These are phyloP conservation scores for Riptortus pedestris DNA, from an alignment of 1,140 invertebrate genomes.

Conservation along the genomic window DNA sequence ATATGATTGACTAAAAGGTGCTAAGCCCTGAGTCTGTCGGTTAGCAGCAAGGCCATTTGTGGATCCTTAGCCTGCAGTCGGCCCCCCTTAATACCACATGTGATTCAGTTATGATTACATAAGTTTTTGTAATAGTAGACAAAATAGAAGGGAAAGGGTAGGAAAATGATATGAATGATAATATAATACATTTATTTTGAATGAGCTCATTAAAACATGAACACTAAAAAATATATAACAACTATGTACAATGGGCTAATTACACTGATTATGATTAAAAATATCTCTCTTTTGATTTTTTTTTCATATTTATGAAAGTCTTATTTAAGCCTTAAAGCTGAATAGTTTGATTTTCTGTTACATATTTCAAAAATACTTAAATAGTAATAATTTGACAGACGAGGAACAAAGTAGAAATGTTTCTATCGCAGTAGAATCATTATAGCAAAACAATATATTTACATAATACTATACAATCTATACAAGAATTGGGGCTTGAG, in stretches of 20 bases:
- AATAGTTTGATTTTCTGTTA: neutral
- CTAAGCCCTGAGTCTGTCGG: no score
- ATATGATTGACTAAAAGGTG: no score
- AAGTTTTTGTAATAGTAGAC: no score
- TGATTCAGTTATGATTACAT: no score
- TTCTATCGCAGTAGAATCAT: neutral
- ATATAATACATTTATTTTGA: neutral
- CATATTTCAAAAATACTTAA: neutral
- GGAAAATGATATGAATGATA: no score
- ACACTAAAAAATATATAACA: neutral
- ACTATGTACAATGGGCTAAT: neutral
- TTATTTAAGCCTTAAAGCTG: neutral
- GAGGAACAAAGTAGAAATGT: neutral
- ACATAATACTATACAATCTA: neutral
- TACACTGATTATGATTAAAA: neutral
- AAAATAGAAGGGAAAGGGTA: no score
- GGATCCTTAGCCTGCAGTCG: no score
- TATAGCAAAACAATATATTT: neutral
- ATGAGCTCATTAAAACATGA: constrained; percentile 13
- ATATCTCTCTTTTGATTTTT: neutral
- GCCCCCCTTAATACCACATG: no score
- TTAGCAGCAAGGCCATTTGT: no score
- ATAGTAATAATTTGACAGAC: neutral
- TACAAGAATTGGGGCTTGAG: neutral
- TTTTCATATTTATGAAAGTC: neutral